phyloP scores from a whole-genome alignment of 2,113 vertebrate species.

The Dermatemys mawii region DNA sequence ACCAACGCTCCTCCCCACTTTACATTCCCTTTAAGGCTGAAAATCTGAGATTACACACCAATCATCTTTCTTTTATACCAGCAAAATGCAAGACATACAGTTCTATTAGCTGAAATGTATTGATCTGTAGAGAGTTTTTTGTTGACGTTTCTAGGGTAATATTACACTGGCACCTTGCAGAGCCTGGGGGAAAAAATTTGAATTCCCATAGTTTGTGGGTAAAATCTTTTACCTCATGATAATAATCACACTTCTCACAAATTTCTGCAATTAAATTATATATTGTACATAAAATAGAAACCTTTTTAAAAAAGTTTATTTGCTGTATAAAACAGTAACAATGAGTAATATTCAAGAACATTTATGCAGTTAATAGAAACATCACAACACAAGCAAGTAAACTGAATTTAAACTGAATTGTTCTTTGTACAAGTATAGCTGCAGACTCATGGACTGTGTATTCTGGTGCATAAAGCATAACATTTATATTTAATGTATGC shows the following conservation, averaged over 20 bases:
- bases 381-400: neutral
- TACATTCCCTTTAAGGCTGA: neutral
- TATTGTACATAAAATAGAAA: neutral
- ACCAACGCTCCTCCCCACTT: neutral
- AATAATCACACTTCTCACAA: neutral
- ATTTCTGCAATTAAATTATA: neutral
- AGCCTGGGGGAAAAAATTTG: neutral
- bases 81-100: neutral
- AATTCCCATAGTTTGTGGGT: neutral
- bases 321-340: neutral
- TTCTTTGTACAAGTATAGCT: neutral
- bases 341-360: neutral
- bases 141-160: neutral
- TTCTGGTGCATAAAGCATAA: neutral
- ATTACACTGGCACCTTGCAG: neutral
- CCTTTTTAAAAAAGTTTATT: neutral
- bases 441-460: neutral
- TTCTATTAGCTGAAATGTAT: neutral
- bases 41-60: neutral
- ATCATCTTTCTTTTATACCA: neutral
- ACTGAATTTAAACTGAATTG: no score
- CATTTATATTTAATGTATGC: neutral
- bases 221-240: neutral
- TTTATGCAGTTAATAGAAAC: neutral
- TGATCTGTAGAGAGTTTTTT: neutral